Evolutionary conservation across 2,113 vertebrate genomes (phyloP).

Genomic region (Cariama cristata): DNA sequence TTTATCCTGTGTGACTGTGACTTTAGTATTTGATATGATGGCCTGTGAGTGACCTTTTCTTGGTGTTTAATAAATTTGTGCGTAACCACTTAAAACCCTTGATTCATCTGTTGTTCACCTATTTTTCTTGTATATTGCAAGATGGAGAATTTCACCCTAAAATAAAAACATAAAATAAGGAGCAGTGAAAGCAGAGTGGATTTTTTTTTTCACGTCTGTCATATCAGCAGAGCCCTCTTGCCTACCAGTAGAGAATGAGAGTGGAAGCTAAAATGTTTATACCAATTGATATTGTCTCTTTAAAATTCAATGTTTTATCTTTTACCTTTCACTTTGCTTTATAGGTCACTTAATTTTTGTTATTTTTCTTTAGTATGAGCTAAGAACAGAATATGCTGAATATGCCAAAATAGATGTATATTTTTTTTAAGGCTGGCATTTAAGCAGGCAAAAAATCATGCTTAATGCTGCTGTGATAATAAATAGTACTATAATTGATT

Average conservation of each 20-base stretch:
- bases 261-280: neutral
- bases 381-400: conserved; percentile 63
- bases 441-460: conserved; percentile 56
- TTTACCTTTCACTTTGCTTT: conserved; percentile 40
- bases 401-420: conserved; percentile 20
- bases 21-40: neutral
- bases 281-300: neutral
- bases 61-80: neutral
- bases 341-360: conserved; percentile 57
- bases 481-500: conserved; percentile 66
- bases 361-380: conserved; percentile 23
- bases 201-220: neutral
- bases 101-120: neutral
- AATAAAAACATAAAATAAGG: neutral
- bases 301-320: neutral
- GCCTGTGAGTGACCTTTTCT: neutral
- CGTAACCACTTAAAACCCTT: neutral
- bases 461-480: conserved; percentile 62
- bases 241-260: neutral
- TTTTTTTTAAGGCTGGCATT: conserved; percentile 39
- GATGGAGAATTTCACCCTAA: neutral
- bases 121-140: neutral
- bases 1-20: neutral
- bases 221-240: neutral
- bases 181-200: neutral